Evolutionary conservation across 2,888 invertebrate species (phyloP).

Genomic region (Panopea generosa): DNA sequence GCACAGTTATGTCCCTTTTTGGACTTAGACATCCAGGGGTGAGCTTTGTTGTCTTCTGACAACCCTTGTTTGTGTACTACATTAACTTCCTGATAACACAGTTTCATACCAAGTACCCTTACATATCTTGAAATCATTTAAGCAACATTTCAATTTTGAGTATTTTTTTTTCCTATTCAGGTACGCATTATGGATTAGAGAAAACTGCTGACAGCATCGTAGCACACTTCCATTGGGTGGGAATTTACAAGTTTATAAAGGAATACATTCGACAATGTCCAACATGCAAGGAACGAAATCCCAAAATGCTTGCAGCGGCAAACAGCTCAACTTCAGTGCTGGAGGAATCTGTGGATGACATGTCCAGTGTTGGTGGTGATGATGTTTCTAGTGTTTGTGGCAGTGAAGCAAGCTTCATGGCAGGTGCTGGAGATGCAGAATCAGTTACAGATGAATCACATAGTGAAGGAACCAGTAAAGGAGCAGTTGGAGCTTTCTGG

Average conservation of each 20-base stretch:
- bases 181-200: slow-evolving; percentile 54
- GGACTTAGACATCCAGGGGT: too few species aligned
- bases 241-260: slow-evolving; percentile 52
- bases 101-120: too few species aligned
- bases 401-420: slow-evolving; percentile 9
- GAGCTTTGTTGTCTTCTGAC: too few species aligned
- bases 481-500: slow-evolving; percentile 16
- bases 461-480: not conserved
- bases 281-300: slow-evolving; percentile 46
- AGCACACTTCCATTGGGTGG: slow-evolving; percentile 57
- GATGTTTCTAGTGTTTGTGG: slow-evolving; percentile 20
- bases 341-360: slow-evolving; percentile 8
- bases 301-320: slow-evolving; percentile 26
- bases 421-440: slow-evolving; percentile 4
- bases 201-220: slow-evolving; percentile 51
- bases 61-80: too few species aligned
- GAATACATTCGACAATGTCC: slow-evolving; percentile 54
- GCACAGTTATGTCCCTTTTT: too few species aligned
- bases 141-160: too few species aligned
- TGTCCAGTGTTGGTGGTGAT: slow-evolving; percentile 6
- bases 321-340: not conserved
- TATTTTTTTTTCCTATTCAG: too few species aligned
- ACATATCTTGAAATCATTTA: too few species aligned
- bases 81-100: too few species aligned
- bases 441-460: not conserved